phyloP scores from a whole-genome alignment of 2,797 vertebrate species.

The Scleropages formosus region DNA sequence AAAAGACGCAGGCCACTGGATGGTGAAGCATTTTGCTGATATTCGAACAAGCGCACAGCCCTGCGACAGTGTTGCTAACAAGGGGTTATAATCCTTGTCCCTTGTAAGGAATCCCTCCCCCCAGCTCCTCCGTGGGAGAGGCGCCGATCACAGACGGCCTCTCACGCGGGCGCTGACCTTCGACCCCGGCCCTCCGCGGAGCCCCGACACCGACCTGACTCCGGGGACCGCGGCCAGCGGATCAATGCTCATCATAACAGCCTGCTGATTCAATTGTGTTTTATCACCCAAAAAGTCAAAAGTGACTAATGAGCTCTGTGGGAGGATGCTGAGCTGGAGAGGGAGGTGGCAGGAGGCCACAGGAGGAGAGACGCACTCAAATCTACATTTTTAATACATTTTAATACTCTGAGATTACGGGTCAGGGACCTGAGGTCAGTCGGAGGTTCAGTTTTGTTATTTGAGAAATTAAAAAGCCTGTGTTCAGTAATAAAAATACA shows the following conservation, averaged over 20 bases:
- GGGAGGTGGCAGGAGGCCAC: background rate
- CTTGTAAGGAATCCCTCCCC: background rate
- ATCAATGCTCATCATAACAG: constrained; percentile 15
- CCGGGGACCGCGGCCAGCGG: background rate
- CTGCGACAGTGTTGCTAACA: too few relatives aligned
- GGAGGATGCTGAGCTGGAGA: background rate
- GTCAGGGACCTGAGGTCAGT: background rate
- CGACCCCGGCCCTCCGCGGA: background rate
- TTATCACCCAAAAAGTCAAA: constrained; percentile 8
- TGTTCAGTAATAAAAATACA: background rate
- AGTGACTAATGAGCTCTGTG: background rate
- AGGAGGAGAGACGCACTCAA: background rate
- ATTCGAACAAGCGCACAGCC: too few relatives aligned
- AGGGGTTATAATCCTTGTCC: background rate
- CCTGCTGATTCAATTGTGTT: constrained; percentile 19
- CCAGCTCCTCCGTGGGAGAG: background rate
- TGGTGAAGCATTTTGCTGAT: background rate
- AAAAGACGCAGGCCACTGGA: background rate
- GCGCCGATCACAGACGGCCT: background rate
- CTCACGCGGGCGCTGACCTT: background rate
- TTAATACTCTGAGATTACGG: constrained; percentile 7
- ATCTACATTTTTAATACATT: background rate
- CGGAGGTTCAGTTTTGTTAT: background rate
- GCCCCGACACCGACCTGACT: background rate
- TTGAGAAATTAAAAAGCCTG: background rate